phyloP scores from a whole-genome alignment of 2,888 invertebrate species.

The Metopia argyrocephala region DNA sequence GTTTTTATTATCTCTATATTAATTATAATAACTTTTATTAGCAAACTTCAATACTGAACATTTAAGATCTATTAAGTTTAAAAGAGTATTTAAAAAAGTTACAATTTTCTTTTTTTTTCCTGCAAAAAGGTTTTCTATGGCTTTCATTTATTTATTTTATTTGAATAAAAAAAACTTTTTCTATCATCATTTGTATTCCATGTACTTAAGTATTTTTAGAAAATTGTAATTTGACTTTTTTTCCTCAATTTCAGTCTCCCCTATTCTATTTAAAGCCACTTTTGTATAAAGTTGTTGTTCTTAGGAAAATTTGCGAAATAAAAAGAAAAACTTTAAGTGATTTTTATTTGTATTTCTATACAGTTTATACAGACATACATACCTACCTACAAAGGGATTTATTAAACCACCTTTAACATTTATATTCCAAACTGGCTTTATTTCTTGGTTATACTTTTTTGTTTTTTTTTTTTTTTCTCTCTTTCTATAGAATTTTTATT shows the following conservation, averaged over 20 bases:
- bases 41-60: too few relatives aligned
- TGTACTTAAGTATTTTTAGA: slow-evolving; percentile 55
- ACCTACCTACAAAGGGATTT: slow-evolving; percentile 25
- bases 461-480: not conserved
- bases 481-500: not conserved
- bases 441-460: not conserved
- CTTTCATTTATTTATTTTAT: slow-evolving; percentile 36
- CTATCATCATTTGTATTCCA: slow-evolving; percentile 50
- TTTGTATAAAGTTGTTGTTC: slow-evolving; percentile 25
- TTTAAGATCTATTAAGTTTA: slow-evolving; percentile 42
- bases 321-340: slow-evolving; percentile 45
- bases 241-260: slow-evolving; percentile 6
- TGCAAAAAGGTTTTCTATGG: not conserved
- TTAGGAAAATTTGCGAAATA: slow-evolving; percentile 25
- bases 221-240: slow-evolving; percentile 55
- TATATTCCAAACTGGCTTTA: slow-evolving; percentile 48
- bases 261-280: not conserved
- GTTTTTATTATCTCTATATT: too few relatives aligned
- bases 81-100: slow-evolving; percentile 52
- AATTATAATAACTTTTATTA: too few relatives aligned
- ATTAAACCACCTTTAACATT: slow-evolving; percentile 55
- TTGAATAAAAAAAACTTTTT: slow-evolving; percentile 45
- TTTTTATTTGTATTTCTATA: slow-evolving; percentile 49
- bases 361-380: not conserved
- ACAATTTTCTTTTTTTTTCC: not conserved